Evolutionary conservation across 64 coral and sea anemone species (phyloP).

Genomic region (Pachyseris speciosa): DNA sequence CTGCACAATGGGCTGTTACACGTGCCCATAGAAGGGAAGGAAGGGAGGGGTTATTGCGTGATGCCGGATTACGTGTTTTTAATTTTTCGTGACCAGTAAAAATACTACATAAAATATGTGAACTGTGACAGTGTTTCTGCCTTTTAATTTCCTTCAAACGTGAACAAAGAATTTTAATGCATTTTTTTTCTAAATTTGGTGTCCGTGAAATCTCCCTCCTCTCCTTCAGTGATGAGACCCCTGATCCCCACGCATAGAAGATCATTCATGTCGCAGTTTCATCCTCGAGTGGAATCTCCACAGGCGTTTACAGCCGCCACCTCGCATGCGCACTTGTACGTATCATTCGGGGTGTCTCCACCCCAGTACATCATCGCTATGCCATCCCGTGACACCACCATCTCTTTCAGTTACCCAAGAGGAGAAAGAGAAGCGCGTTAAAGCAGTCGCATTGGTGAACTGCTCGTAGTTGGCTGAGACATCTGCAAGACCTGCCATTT

Average conservation of each 20-base stretch:
- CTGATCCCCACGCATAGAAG: neutral
- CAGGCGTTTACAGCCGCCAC: neutral
- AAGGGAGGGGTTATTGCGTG: too few species aligned
- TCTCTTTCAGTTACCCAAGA: neutral
- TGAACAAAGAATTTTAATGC: too few species aligned
- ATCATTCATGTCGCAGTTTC: conserved; percentile 37
- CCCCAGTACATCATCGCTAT: conserved; percentile 54
- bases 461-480: neutral
- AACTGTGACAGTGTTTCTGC: too few species aligned
- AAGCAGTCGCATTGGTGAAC: conserved; percentile 14
- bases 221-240: neutral
- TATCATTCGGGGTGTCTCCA: neutral
- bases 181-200: too few species aligned
- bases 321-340: neutral
- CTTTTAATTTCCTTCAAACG: too few species aligned
- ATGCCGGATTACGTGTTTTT: too few species aligned
- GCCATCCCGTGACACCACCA: conserved; percentile 54
- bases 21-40: too few species aligned
- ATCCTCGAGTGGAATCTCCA: neutral
- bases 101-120: too few species aligned
- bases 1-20: too few species aligned
- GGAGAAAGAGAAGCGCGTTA: neutral
- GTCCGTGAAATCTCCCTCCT: neutral
- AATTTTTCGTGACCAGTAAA: too few species aligned
- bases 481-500: neutral